Evolutionary conservation across 2,888 invertebrate species (phyloP), one percentile per base, ranked within the genome.

Genomic region (Calameuta idolon): DNA sequence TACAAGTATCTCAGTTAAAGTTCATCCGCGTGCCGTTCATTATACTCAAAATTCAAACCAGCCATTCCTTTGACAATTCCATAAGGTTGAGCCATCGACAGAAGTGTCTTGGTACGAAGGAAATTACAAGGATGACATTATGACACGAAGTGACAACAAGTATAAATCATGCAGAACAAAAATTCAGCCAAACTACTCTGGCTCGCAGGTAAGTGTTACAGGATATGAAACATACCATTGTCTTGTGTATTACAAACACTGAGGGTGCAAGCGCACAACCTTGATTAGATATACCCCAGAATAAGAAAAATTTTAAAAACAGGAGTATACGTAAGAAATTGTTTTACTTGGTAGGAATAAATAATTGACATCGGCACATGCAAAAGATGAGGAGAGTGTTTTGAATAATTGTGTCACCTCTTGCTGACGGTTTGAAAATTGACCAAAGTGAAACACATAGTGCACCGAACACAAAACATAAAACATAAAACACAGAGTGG

Each of bases 361-460:
- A 74, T 74, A 76, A 40, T 87, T 69, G 75, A 34, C 68, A 69
- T 23, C 31, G 35, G 31, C 30, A 31, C 68, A 76, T 69, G 31
- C 23, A 69, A 69, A 12, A 69, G 75, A 69, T 37, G 31, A 68
- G 55, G 76, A 75, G 33, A 55, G 55, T 73, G 75, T 73, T 69
- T 71, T 30, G 68, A 77, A 69, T 71, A 73, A 74, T n/a, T 35
- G 12, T 31, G 12, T 34, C 12, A 76, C 12, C 15, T 35, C 15
- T 31, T 75, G 34, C 55, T 75, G 37, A 33, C 23, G 4, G 69
- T 76, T 69, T 75, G 69, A 55, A 40, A n/a, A 73, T 78, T 78
- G 78, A 76, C 74, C 81, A 79, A 69, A 77, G 68, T 80, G 74
- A 80, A 75, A 80, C 69, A 33, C 12, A 69, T 76, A 75, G 23